Base-by-base conservation (phyloP, 2,797 vertebrate species). In the Poeciliopsis presidionis region DNA sequence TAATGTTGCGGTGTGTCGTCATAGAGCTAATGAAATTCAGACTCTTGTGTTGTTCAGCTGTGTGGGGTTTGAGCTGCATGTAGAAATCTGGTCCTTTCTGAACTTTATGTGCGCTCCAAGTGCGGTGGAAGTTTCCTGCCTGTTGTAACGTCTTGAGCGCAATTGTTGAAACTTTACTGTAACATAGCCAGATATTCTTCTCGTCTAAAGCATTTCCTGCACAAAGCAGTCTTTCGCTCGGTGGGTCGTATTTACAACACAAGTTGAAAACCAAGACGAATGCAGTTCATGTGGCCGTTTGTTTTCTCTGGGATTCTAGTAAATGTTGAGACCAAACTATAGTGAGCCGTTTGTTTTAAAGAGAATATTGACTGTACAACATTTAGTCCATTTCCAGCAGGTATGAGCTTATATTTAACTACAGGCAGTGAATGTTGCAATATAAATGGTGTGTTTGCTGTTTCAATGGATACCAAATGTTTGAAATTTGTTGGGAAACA, bases 91-190 rank as follows among this genome's bases (percentile, higher is more conserved):
- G 57, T 82, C 51, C 13, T 77, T 77, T 46, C 45, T 47, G 5
- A 86, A 46, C 69, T 84, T 5, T 74, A 65, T 1, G 90, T 92
- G 92, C 91, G 91, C 93, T 93, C 79, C 72, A 49, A 83, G 72
- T 78, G 73, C 84, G 75, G 43, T 71, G 61, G 74, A 81, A 74
- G 70, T 47, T 76, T 45, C 80, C 55, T 81, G 28, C 77, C 61
- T 86, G 77, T 81, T 43, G 57, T 83, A 36, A 81, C 6, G 33
- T 84, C 49, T 51, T 61, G 25, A 76, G 75, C 78, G 81, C 78
- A 82, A 65, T 82, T 14, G 0, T 20, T 4, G 22, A 79, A 65
- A 73, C 20, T 1, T 63, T 25, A 28, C 75, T 86, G 76, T 81
- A 87, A 11, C 63, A 1, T 82, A 67, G 41, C 41, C 83, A 83